Evolutionary conservation across 1,140 invertebrate species (phyloP).

Genomic region (Belonocnema kinseyi): DNA sequence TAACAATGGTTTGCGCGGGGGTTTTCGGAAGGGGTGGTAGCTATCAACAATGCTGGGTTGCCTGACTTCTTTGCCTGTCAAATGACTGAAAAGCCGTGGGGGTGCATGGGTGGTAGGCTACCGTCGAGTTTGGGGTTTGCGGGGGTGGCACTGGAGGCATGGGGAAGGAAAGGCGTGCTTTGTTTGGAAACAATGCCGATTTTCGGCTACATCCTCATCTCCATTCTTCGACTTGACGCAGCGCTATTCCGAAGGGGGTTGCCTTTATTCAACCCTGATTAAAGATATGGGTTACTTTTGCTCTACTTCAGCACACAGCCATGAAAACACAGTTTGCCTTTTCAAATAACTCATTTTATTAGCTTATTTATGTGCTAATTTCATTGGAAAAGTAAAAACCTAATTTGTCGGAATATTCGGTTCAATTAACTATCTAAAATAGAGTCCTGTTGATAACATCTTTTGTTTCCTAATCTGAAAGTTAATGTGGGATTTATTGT

Average conservation of each 20-base stretch:
- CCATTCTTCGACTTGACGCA: constrained; percentile 75
- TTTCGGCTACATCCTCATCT: constrained; percentile 76
- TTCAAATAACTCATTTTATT: no score
- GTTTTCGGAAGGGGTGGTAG: constrained; percentile 49
- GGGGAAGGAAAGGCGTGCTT: constrained; percentile 70
- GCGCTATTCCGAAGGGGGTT: constrained; percentile 68
- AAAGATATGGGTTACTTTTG: constrained; percentile 73
- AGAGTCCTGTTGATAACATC: no score
- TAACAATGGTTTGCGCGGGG: constrained; percentile 69
- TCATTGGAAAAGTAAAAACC: no score
- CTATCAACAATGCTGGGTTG: constrained; percentile 71
- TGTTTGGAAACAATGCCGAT: constrained; percentile 77
- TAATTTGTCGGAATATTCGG: no score
- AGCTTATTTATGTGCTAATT: no score
- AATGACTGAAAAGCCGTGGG: constrained; percentile 74
- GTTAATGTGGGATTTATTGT: no score
- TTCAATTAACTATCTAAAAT: no score
- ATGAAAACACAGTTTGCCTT: background rate
- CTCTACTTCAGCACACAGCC: constrained; percentile 53
- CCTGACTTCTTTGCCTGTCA: constrained; percentile 76
- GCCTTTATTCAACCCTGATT: constrained; percentile 72
- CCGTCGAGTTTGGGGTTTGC: constrained; percentile 44
- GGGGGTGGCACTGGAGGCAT: constrained; percentile 66
- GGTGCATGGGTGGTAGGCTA: constrained; percentile 55
- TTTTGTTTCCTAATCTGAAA: no score